Evolutionary conservation across 2,113 vertebrate genomes (phyloP), one percentile per base, ranked within the genome.

Genomic region (Pedionomus torquatus): DNA sequence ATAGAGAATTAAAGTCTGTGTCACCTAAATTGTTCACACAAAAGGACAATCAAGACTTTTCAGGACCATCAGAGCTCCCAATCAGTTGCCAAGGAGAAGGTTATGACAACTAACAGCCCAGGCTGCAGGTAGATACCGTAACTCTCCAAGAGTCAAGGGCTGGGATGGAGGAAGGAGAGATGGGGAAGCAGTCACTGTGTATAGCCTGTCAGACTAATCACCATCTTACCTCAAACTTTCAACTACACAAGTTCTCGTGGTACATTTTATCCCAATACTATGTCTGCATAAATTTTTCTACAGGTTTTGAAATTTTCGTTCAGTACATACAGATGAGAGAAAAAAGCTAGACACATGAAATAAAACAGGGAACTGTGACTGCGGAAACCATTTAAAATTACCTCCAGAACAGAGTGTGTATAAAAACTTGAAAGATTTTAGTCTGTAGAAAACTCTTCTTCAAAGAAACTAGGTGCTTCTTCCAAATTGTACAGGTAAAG

Each of bases 41-140:
- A 66, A 90, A 75, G n/a, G 20, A 44, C 41, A 95, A 93, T 90
- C 92, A 93, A 86, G 63, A 44, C 83, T 30, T 87, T 71, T 82
- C 63, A 93, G 78, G 37, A 58, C 31, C 24, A 83, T 51, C 54
- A 89, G 80, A 87, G 71, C 37, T 95, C 63, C 86, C 64, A 78
- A 83, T 83, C 93, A 92, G 72, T 76, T 89, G 64, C 60, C 0
- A 0, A 30, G 55, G 46, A 74, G 64, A 92, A 51, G n/a, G 0
- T 2, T 77, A 70, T 15, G 41, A 48, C 12, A 69, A 17, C 12
- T 35, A 64, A 43, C 21, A 65, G 31, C 2, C 13, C 5, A 3
- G 71, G 24, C 70, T 60, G 63, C 26, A 48, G 74, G 58, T 13
- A 65, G 23, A 28, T 61, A n/a, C 44, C 60, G 21, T 10, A 68